Evolutionary conservation across 2,888 invertebrate genomes (phyloP), one percentile per base, ranked within the genome.

Genomic region (Lepetodrilus schrolli): DNA sequence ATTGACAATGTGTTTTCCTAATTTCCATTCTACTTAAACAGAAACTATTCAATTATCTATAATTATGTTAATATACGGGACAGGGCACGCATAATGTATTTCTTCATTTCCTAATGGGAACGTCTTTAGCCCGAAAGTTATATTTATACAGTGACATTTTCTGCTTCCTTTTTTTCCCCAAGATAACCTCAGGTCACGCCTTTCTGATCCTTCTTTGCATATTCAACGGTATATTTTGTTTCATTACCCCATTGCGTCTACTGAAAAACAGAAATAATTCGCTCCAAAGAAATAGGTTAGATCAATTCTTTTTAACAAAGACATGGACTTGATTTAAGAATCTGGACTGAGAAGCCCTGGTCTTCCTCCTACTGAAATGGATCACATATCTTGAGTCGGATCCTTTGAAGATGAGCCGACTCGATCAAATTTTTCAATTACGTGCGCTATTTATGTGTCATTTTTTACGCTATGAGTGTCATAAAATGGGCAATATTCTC

Each of bases 381-480:
- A 68, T 68, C 38, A 38, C 38, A 68, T 38, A 38, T 68, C 26
- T 30, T 47, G 26, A 13, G 68, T 26, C 23, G 8, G 23, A 23
- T 17, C 26, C 68, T 68, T 68, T 68, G 68, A 68, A 68, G 68
- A 38, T 26, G 43, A 47, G 47, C 47, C 23, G 26, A 17, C 47
- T 21, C 68, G 68, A 68, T 68, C 68, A 68, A 68, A 68, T 68
- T 68, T 68, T 68, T 68, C 68, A 68, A 68, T 68, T 68, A 68
- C 68, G 38, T 47, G 38, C 47, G 43, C 47, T 68, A 68, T 68
- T 68, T 68, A 68, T 68, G 68, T 68, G 68, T 30, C 68, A 68
- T 68, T 68, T 68, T 68, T 68, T 68, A 47, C 68, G 68, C 68
- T 38, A 38, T 26, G 68, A 68, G 68, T 68, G 68, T 68, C 68